Evolutionary conservation across 2,888 invertebrate species (phyloP).

Genomic region (Litoditis marina): DNA sequence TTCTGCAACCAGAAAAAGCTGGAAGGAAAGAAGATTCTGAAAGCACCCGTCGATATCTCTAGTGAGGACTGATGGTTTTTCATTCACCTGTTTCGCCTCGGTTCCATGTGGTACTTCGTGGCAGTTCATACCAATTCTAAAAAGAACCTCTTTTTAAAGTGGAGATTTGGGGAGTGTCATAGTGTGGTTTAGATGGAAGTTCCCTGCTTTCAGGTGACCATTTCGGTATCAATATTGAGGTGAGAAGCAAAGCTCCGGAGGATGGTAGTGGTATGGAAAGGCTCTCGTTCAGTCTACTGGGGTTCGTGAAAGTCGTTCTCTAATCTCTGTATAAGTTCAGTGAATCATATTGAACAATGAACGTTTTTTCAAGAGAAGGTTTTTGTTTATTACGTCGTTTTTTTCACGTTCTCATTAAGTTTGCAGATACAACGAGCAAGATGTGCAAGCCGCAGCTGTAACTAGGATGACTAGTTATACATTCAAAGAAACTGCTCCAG

Average conservation of each 20-base stretch:
- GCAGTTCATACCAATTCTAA: too few relatives aligned
- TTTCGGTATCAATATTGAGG: slow-evolving; percentile 33
- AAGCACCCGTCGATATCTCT: slow-evolving; percentile 46
- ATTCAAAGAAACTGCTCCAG: slow-evolving; percentile 36
- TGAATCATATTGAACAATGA: too few relatives aligned
- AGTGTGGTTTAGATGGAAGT: too few relatives aligned
- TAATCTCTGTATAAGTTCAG: too few relatives aligned
- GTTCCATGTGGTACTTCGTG: too few relatives aligned
- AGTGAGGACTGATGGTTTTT: slow-evolving; percentile 10
- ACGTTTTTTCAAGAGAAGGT: background rate
- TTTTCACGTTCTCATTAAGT: background rate
- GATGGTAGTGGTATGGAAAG: slow-evolving; percentile 14
- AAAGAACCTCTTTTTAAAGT: background rate
- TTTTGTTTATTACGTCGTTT: slow-evolving; percentile 4
- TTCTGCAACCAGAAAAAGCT: slow-evolving; percentile 42
- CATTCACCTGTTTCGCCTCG: background rate
- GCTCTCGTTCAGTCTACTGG: slow-evolving; percentile 21
- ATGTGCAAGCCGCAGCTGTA: slow-evolving; percentile 30
- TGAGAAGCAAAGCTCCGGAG: slow-evolving; percentile 3
- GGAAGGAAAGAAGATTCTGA: slow-evolving; percentile 42
- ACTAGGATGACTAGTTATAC: slow-evolving; percentile 45
- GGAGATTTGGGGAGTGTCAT: too few relatives aligned
- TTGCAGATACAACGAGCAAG: slow-evolving; percentile 36
- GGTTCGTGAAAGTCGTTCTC: slow-evolving; percentile 2
- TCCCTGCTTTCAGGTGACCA: slow-evolving; percentile 19